Percentiles rank a stretch among this genome's conserved stretches.
phyloP scores from a whole-genome alignment of 2,797 vertebrate genomes.

The Dendrocincla fuliginosa region DNA sequence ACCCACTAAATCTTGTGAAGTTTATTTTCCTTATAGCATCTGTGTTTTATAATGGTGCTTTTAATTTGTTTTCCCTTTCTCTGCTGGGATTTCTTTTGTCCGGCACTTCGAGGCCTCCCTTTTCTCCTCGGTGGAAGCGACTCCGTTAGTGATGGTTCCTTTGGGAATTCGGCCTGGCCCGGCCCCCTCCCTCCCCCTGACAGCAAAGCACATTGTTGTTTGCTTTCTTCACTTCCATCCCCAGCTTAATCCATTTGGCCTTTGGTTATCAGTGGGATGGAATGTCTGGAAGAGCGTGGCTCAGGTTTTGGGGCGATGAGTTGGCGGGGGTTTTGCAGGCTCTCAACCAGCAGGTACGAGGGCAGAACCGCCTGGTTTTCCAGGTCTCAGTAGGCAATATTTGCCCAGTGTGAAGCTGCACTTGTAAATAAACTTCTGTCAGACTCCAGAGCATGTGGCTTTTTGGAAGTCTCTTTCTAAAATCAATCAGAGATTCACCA shows the following conservation, averaged over 20 bases:
- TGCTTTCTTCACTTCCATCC: constrained; percentile 69
- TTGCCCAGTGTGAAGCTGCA: not conserved
- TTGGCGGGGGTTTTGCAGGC: not conserved
- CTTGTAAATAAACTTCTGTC: not conserved
- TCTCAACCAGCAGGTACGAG: not conserved
- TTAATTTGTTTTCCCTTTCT: constrained; percentile 96
- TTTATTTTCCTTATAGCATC: constrained; percentile 98
- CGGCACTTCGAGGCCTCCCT: constrained; percentile 79
- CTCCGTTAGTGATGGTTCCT: constrained; percentile 85
- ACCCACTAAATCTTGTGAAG: constrained; percentile 90
- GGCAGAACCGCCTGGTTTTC: not conserved
- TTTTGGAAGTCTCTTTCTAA: not conserved
- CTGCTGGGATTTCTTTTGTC: constrained; percentile 91
- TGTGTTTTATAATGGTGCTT: constrained; percentile 95
- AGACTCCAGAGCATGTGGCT: not conserved
- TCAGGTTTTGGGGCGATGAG: constrained; percentile 42
- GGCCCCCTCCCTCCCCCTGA: constrained; percentile 61
- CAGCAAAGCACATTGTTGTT: constrained; percentile 78
- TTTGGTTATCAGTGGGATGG: constrained; percentile 55
- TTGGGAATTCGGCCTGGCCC: constrained; percentile 80
- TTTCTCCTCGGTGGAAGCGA: constrained; percentile 82
- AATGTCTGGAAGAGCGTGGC: constrained; percentile 74
- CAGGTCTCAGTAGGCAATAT: fast-evolving
- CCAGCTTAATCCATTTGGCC: constrained; percentile 77
- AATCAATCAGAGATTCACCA: not conserved